These are phyloP conservation scores for Dendroctonus valens DNA, from an alignment of 1,140 invertebrate genomes.

Conservation along the genomic window DNA sequence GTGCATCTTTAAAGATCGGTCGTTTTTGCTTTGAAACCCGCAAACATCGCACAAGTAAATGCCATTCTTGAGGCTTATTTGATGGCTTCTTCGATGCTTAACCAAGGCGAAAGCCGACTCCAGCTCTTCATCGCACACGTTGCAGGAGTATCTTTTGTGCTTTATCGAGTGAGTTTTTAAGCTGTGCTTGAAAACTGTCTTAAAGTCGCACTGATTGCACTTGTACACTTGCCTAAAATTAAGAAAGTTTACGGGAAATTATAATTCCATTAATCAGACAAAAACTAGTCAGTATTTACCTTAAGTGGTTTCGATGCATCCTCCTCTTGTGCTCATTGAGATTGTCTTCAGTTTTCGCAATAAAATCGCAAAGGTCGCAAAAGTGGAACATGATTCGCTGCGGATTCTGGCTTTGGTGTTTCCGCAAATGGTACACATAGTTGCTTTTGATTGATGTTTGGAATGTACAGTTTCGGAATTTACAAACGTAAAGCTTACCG, in stretches of 20 bases:
- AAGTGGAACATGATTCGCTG: conserved; percentile 24
- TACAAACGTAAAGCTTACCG: conserved; percentile 16
- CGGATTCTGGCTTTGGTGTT: conserved; percentile 22
- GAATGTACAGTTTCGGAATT: conserved; percentile 27
- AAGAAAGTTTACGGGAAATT: not conserved
- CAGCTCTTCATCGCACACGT: conserved; percentile 21
- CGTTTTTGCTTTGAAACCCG: conserved; percentile 30
- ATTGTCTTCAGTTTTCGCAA: conserved; percentile 21
- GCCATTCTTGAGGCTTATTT: conserved; percentile 19
- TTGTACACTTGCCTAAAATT: conserved; percentile 15
- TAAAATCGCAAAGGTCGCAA: conserved; percentile 30
- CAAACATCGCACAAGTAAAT: conserved; percentile 30
- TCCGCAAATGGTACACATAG: conserved; percentile 23
- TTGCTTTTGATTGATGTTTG: conserved; percentile 19
- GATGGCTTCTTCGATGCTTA: conserved; percentile 18
- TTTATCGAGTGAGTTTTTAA: conserved; percentile 26
- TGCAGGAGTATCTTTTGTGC: conserved; percentile 25
- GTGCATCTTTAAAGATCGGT: conserved; percentile 28
- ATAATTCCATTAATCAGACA: not conserved
- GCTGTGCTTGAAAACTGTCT: conserved; percentile 24
- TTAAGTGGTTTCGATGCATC: conserved; percentile 16
- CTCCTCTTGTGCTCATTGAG: conserved; percentile 16
- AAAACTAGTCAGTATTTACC: conserved; percentile 1
- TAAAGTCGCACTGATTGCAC: conserved; percentile 27
- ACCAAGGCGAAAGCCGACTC: conserved; percentile 23